Conservation (phyloP, 2,113 vertebrate species). For the Dissostichus mawsoni region DNA sequence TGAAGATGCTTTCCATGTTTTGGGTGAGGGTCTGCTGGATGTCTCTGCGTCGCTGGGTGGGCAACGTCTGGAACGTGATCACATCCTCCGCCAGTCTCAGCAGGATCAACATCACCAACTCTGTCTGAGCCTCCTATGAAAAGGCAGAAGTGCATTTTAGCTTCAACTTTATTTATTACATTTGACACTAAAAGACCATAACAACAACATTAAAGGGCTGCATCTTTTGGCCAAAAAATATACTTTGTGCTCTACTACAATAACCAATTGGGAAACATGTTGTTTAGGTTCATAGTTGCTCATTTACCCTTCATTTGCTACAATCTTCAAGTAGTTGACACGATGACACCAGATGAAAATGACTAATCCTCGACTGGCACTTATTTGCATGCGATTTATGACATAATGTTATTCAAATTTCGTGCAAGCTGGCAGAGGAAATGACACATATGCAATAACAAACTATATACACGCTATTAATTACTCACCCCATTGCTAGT, state of each 20-base stretch:
- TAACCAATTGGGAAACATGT: background rate
- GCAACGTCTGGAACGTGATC: conserved; percentile 96
- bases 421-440: conserved; percentile 1
- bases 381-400: conserved; percentile 35
- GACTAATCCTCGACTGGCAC: background rate
- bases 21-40: conserved; percentile 97
- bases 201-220: background rate
- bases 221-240: background rate
- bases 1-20: conserved; percentile 96
- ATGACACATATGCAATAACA: background rate
- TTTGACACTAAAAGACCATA: background rate
- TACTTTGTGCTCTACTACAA: background rate
- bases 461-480: background rate
- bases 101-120: conserved; percentile 97
- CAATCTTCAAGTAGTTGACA: background rate
- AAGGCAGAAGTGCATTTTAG: background rate
- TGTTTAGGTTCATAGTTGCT: background rate
- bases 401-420: conserved; percentile 33
- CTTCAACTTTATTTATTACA: background rate
- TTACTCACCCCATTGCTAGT: conserved; percentile 91
- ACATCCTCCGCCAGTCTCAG: conserved; percentile 96
- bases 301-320: background rate
- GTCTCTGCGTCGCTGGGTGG: conserved; percentile 93
- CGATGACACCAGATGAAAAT: background rate
- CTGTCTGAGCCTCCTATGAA: conserved; percentile 94